Evolutionary conservation across 2,113 vertebrate genomes (phyloP).

Genomic region (Hemiprocne comata): DNA sequence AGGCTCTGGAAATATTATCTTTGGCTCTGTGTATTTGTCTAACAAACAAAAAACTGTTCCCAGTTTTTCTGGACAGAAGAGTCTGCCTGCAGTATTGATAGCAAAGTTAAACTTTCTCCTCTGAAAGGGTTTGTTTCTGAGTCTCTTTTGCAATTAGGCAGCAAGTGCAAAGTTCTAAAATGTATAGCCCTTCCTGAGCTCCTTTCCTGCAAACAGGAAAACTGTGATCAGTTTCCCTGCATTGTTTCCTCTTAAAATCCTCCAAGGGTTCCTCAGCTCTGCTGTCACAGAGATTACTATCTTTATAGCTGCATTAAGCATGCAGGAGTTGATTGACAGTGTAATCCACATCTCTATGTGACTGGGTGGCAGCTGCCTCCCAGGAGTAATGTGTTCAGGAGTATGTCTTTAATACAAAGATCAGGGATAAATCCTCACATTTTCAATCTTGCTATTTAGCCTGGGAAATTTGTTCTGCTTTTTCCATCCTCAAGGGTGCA

Average conservation of each 20-base stretch:
- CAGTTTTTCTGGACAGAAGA: background rate
- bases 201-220: background rate
- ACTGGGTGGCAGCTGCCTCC: conserved; percentile 34
- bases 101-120: background rate
- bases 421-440: conserved; percentile 17
- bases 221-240: background rate
- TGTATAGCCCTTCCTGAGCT: background rate
- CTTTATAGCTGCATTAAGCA: conserved; percentile 15
- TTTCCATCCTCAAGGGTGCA: background rate
- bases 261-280: background rate
- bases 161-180: background rate
- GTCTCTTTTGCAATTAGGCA: background rate
- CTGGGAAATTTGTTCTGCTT: background rate
- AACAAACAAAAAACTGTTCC: background rate
- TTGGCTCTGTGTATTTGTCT: background rate
- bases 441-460: conserved; percentile 42
- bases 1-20: background rate
- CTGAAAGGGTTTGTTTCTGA: background rate
- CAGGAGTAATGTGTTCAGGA: background rate
- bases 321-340: conserved; percentile 14
- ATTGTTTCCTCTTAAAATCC: conserved; percentile 20
- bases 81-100: background rate
- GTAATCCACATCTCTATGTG: conserved; percentile 35
- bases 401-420: background rate
- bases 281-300: conserved; percentile 1